Base-by-base conservation (phyloP, 2,113 vertebrate species). In the Motacilla tschutschensis region DNA sequence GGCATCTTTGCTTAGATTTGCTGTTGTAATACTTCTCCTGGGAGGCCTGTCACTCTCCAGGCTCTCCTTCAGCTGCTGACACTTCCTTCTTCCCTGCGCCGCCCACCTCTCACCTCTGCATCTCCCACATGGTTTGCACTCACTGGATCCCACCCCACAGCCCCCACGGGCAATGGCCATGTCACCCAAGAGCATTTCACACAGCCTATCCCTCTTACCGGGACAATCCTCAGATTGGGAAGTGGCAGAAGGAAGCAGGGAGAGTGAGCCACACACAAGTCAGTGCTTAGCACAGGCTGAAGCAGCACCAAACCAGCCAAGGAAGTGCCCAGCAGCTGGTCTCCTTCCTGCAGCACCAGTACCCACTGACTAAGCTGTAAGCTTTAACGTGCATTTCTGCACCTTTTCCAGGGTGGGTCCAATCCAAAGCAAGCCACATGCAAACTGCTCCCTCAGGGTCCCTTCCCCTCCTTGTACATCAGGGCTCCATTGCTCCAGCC, bases 231-330 rank as follows among this genome's bases (percentile, higher is more conserved):
- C 65, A 47, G 25, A 62, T 0, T 25, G 57, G 18, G 35, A 87
- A 83, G 55, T 1, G 2, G 51, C 1, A 7, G n/a, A 40, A 80
- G 19, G 26, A 65, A 64, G 25, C 46, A 38, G 26, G 14, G 31
- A 53, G 35, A 85, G 26, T 0, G 0, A 71, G 14, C 35, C 35
- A 57, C 3, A 11, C 19, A 28, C 1, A 2, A n/a, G 35, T 31
- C 62, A 55, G 17, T 26, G 50, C 59, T 64, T 3, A 2, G 69
- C 20, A 36, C 10, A 20, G 36, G 33, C 36, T 51, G 69, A 22
- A 66, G 82, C 38, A 63, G 25, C 51, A 77, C 11, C 63, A 55
- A 67, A 64, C 3, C 21, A n/a, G 48, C 31, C 10, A 9, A 63
- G 44, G 18, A 59, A 63, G 28, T 1, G 0, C 13, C 31, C 36